Percentiles rank a stretch among this genome's conserved stretches.
Evolutionary conservation across 1,140 invertebrate species (phyloP).

Genomic region (Leptinotarsa defecta): DNA sequence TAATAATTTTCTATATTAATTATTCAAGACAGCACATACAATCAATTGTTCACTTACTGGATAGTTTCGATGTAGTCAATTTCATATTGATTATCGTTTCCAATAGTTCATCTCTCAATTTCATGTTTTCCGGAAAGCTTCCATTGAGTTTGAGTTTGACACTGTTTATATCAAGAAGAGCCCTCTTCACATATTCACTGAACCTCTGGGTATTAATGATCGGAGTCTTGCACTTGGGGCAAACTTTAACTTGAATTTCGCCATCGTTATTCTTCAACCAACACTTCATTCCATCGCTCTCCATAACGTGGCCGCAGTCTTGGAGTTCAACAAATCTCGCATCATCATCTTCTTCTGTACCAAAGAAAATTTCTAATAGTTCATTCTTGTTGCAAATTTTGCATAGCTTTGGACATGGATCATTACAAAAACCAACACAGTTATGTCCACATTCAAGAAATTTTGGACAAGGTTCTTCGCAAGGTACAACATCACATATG

Average conservation of each 20-base stretch:
- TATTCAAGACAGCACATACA: no score
- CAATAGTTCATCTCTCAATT: neutral
- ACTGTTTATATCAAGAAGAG: slow-evolving; percentile 61
- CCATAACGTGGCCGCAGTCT: slow-evolving; percentile 69
- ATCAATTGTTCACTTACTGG: no score
- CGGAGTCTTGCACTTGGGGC: slow-evolving; percentile 61
- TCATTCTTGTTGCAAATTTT: slow-evolving; percentile 59
- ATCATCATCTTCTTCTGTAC: slow-evolving; percentile 62
- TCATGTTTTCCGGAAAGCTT: slow-evolving; percentile 28
- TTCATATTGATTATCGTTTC: neutral
- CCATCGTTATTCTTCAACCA: slow-evolving; percentile 58
- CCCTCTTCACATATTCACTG: slow-evolving; percentile 63
- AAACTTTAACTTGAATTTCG: slow-evolving; percentile 60
- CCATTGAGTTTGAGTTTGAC: slow-evolving; percentile 62
- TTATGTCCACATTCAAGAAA: slow-evolving; percentile 62
- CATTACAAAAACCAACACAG: slow-evolving; percentile 72
- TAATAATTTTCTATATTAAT: no score
- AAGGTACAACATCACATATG: slow-evolving; percentile 58
- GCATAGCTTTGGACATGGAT: slow-evolving; percentile 64
- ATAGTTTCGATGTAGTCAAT: neutral
- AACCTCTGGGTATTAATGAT: slow-evolving; percentile 67
- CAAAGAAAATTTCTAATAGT: slow-evolving; percentile 62
- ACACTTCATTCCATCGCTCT: slow-evolving; percentile 61
- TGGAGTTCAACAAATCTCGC: slow-evolving; percentile 65
- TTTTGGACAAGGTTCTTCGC: slow-evolving; percentile 41